Base-by-base conservation (phyloP, 2,888 invertebrate species). In the Caenorhabditis virilis region DNA sequence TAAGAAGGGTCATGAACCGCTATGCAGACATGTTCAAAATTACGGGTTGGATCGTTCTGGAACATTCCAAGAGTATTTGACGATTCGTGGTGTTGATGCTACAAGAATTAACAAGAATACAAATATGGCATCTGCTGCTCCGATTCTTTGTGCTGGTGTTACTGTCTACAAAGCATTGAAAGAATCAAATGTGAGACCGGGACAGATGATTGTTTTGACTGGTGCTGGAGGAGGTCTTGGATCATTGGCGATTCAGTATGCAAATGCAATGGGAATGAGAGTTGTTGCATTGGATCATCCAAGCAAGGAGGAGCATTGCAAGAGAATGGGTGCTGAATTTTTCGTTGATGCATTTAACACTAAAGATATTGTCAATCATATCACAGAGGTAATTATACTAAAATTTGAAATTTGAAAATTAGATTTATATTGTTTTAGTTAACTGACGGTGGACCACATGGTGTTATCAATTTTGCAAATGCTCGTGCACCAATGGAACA, bases 221-320 rank as follows among this genome's bases (percentile, higher is more conserved):
- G 74, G 74, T 48, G 74, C 74, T 23, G 74, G 70, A 33, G 74
- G 74, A 47, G 74, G 74, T 41, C 66, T 74, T 11, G 74, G 74
- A 27, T 69, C 73, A 6, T 47, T 74, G 22, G 67, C 55, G 35
- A 70, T 74, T 30, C 74, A 74, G 47, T 74, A 73, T 42, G 74
- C 74, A 7, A 59, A 61, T 25, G 74, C 70, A 25, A 74, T 74
- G 74, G 74, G 72, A 43, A 52, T 70, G 47, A 39, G 69, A 46
- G 64, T 68, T 11, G 42, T 74, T 15, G 74, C 74, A 9, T 68
- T 74, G 42, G 73, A 74, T 50, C 52, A 59, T 33, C 16, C 30
- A 2, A 56, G 55, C 46, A 67, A 70, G 38, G 58, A 69, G 23
- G 33, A 26, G 11, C 67, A 62, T 36, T 70, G 70, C 51, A 51